These are phyloP conservation scores for Mimachlamys varia DNA, from an alignment of 2,888 invertebrate species.

Conservation along the genomic window DNA sequence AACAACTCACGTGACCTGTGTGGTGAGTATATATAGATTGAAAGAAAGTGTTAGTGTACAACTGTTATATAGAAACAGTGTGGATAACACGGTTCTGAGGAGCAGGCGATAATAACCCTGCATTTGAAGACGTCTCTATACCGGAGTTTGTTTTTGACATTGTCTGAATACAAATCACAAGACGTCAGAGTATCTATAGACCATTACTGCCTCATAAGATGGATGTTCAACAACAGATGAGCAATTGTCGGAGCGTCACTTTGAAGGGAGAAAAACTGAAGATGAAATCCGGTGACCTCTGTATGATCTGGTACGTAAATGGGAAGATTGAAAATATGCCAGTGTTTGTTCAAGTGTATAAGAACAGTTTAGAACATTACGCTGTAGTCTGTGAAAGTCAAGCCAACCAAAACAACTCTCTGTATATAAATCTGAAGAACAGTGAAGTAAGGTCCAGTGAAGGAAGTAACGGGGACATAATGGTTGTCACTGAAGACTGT, in stretches of 20 bases:
- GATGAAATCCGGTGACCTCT: not conserved
- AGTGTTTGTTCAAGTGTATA: not conserved
- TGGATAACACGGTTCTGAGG: too few relatives aligned
- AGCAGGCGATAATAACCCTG: too few relatives aligned
- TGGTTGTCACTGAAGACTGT: not conserved
- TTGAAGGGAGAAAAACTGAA: not conserved
- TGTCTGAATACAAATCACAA: too few relatives aligned
- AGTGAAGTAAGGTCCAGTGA: not conserved
- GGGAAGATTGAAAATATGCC: not conserved
- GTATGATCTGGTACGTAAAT: not conserved
- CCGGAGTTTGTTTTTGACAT: too few relatives aligned
- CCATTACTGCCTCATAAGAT: not conserved
- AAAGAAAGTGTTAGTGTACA: too few relatives aligned
- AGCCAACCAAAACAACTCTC: not conserved
- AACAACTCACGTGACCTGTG: too few relatives aligned
- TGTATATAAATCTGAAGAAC: not conserved
- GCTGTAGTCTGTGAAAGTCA: constrained; percentile 9
- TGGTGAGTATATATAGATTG: too few relatives aligned
- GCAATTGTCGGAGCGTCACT: not conserved
- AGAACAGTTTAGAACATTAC: constrained; percentile 11
- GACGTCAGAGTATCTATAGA: too few relatives aligned
- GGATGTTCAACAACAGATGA: not conserved
- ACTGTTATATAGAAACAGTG: too few relatives aligned
- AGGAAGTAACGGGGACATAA: not conserved
- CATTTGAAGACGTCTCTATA: too few relatives aligned